Percentiles rank a stretch among this genome's conserved stretches.
These are phyloP conservation scores for Gallinago jamesoni DNA, from an alignment of 2,113 vertebrate genomes.

Conservation along the genomic window DNA sequence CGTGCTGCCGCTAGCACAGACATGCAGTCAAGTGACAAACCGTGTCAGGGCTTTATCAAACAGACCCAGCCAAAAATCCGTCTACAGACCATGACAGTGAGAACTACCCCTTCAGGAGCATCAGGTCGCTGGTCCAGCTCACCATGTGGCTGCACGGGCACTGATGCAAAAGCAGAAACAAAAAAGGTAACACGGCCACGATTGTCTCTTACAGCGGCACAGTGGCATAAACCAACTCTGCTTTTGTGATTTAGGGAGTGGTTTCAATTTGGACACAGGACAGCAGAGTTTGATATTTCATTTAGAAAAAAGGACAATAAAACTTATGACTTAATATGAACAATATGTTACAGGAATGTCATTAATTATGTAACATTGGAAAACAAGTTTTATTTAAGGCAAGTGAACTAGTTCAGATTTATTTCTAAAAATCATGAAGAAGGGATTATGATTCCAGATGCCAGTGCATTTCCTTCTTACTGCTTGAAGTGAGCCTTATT, in stretches of 20 bases:
- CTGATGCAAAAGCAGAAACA: background rate
- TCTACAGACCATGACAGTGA: rapidly evolving
- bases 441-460: background rate
- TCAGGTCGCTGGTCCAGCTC: background rate
- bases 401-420: background rate
- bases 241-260: background rate
- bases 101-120: background rate
- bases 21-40: background rate
- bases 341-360: background rate
- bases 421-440: background rate
- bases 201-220: background rate
- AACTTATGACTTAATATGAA: conserved; percentile 31
- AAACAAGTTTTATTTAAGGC: conserved; percentile 8
- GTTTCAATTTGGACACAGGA: background rate
- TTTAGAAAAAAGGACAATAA: background rate
- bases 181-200: background rate
- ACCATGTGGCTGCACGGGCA: background rate
- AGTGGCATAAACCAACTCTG: background rate
- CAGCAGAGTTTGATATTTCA: background rate
- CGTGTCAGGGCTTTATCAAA: background rate
- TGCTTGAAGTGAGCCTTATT: background rate
- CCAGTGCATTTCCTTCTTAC: background rate
- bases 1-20: background rate
- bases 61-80: background rate
- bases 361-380: conserved; percentile 8